Base-by-base conservation (phyloP, 1,140 invertebrate genomes). In the Halesus radiatus region DNA sequence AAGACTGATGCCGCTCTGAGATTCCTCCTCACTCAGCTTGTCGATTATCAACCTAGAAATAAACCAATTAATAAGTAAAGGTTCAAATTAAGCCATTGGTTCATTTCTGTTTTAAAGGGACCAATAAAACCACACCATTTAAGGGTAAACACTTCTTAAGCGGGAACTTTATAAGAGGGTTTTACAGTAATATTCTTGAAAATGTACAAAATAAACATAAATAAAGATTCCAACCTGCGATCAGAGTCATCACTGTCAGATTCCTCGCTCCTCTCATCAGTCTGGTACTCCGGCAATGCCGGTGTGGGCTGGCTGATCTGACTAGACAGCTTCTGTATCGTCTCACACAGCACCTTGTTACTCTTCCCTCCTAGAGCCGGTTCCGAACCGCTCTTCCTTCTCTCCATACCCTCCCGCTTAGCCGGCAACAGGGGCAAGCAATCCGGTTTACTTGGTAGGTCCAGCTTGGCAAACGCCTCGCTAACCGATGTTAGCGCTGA, bases 211-310 rank as follows among this genome's bases (percentile, higher is more conserved):
- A 2, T 29, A 29, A n/a, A 29, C 26, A 29, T 29, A 3, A 29
- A 29, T 29, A 29, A 29, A 29, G 5, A 45, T 45, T 60, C 88
- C 29, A 93, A 90, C 83, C 93, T 90, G 80, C 92, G 90, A 84
- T 94, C 94, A 0, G 93, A 94, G 85, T 95, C 94, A 76, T 93
- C 94, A 79, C 93, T 94, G 81, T 95, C 94, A 1, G 88, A 89
- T 45, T 90, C 84, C 84, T 90, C 82, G 87, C 88, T 85, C 87
- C 89, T 85, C 78, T 90, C 87, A 81, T 86, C 88, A 8, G 86
- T 37, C 18, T 85, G 85, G 82, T 88, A 89, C 0, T 86, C 84
- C 1, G 87, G 86, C 2, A 83, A 85, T 5, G 86, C 85, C 1
- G 85, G 85, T 1, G 86, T 87, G 0, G 87, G 86, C 77, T 89